Evolutionary conservation across 2,113 vertebrate genomes (phyloP).

Genomic region (Anolis carolinensis): DNA sequence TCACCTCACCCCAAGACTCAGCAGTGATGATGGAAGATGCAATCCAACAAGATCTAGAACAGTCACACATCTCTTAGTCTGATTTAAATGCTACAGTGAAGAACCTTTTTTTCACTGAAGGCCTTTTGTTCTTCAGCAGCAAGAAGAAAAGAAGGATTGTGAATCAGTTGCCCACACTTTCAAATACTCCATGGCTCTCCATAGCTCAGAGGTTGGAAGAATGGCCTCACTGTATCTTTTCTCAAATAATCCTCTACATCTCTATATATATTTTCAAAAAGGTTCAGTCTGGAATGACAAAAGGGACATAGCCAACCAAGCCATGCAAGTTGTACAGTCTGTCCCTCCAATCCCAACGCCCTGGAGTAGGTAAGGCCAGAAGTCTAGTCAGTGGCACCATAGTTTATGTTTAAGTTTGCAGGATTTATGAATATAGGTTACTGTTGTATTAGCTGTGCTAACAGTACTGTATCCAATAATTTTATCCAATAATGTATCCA

Average conservation of each 20-base stretch:
- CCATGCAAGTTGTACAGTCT: not conserved
- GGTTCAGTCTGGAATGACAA: not conserved
- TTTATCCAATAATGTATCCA: no score
- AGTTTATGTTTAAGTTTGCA: not conserved
- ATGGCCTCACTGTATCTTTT: not conserved
- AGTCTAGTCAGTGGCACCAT: not conserved
- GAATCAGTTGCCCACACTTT: not conserved
- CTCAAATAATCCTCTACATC: not conserved
- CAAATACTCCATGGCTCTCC: not conserved
- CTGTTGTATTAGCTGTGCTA: not conserved
- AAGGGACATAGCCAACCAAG: not conserved
- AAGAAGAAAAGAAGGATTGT: not conserved
- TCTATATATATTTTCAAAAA: not conserved
- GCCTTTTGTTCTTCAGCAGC: not conserved
- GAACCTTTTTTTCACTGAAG: not conserved
- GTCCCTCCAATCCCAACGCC: no score
- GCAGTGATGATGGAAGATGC: no score
- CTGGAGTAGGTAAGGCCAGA: not conserved
- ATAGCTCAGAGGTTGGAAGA: not conserved
- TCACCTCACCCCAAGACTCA: no score
- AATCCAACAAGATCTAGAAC: no score
- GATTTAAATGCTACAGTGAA: not conserved
- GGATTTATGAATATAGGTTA: not conserved
- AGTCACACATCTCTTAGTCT: no score
- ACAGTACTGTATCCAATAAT: no score